Conservation (phyloP, 2,888 invertebrate genomes). For the Lissocephala sabroskyi region DNA sequence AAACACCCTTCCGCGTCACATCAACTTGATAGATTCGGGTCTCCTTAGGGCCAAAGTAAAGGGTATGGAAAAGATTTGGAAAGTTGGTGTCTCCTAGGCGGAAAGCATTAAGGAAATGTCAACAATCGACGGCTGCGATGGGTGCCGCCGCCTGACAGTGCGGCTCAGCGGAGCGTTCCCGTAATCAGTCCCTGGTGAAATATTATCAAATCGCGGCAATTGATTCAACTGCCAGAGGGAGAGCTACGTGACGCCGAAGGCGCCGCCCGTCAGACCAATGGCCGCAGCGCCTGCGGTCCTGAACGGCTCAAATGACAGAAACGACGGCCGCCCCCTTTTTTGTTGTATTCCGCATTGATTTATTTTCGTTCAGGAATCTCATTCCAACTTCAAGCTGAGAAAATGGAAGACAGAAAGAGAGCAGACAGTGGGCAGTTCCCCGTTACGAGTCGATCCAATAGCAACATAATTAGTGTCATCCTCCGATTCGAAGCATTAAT, state of each 20-base stretch:
- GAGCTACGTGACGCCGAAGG: constrained; percentile 24
- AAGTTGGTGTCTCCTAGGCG: constrained; percentile 18
- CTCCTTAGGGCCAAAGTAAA: too few species aligned
- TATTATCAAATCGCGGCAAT: constrained; percentile 68
- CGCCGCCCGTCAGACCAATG: too few species aligned
- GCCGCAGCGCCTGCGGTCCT: too few species aligned
- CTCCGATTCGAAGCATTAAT: constrained; percentile 63
- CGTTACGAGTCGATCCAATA: constrained; percentile 35
- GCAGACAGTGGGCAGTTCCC: too few species aligned
- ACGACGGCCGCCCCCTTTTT: too few species aligned
- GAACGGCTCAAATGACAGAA: too few species aligned
- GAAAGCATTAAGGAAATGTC: constrained; percentile 42
- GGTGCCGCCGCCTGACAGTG: neutral
- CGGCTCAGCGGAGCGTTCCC: constrained; percentile 4
- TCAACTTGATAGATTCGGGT: too few species aligned
- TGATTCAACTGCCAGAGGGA: constrained; percentile 56
- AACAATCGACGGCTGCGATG: constrained; percentile 49
- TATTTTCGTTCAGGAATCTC: constrained; percentile 57
- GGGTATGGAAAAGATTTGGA: too few species aligned
- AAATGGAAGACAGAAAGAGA: too few species aligned
- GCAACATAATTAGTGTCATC: constrained; percentile 54
- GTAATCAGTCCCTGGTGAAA: constrained; percentile 67
- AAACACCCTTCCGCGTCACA: too few species aligned
- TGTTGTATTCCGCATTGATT: constrained; percentile 32
- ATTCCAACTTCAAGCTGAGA: constrained; percentile 8